These are phyloP conservation scores for Apamea epomidion DNA, from an alignment of 2,888 invertebrate genomes.

Conservation along the genomic window DNA sequence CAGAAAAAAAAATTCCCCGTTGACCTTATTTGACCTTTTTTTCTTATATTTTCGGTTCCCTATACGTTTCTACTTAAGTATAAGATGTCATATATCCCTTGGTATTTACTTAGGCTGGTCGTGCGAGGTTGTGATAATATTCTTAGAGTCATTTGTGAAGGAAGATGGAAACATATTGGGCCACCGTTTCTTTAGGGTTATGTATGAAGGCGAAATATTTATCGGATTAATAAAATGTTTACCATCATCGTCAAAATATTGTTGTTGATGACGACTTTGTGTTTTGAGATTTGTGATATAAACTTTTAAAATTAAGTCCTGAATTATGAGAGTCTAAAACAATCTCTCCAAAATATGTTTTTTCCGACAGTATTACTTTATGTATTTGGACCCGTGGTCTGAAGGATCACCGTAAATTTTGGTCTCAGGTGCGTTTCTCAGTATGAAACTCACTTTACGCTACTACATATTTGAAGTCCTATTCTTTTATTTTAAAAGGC, in stretches of 20 bases:
- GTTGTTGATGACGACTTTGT: background rate
- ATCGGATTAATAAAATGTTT: slow-evolving; percentile 24
- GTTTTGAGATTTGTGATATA: background rate
- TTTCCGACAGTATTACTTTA: background rate
- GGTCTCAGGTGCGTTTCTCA: background rate
- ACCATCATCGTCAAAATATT: background rate
- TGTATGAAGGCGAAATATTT: slow-evolving; percentile 43
- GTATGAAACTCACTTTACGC: background rate
- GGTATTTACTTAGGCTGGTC: slow-evolving; percentile 68
- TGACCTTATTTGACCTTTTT: slow-evolving; percentile 55
- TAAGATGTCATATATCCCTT: slow-evolving; percentile 50
- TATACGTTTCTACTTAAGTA: slow-evolving; percentile 59
- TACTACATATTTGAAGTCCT: background rate
- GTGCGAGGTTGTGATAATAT: slow-evolving; percentile 64
- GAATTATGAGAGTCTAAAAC: background rate
- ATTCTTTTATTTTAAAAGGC: background rate
- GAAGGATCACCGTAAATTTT: background rate
- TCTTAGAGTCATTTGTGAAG: slow-evolving; percentile 58
- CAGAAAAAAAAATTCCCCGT: slow-evolving; percentile 76
- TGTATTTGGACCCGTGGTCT: background rate
- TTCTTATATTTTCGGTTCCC: slow-evolving; percentile 46
- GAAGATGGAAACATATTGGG: slow-evolving; percentile 48
- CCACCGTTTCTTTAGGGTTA: slow-evolving; percentile 36
- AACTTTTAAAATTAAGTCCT: background rate
- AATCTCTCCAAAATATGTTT: background rate